Percentiles rank a stretch among this genome's conserved stretches.
Conservation (phyloP, 2,113 vertebrate species). For the Rattus rattus region DNA sequence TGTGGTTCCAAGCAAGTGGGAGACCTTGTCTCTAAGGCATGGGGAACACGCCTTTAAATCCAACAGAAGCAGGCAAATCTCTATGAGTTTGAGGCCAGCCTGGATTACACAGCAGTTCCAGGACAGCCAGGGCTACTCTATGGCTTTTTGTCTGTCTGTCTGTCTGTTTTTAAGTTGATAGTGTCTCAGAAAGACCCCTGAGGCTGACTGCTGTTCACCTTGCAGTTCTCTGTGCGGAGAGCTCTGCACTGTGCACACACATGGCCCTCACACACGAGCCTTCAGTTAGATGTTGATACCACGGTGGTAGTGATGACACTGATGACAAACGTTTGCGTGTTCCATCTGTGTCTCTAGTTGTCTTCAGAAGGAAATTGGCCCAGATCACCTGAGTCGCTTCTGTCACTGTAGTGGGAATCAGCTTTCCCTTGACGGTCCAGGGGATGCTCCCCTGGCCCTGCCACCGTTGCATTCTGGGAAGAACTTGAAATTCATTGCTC, state of each 20-base stretch:
- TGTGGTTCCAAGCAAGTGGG: not conserved
- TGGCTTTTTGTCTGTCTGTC: too few relatives aligned
- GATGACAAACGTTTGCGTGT: not conserved
- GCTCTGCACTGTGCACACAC: too few relatives aligned
- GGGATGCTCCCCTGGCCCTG: not conserved
- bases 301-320: fast-evolving
- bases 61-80: not conserved
- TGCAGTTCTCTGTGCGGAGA: not conserved
- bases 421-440: not conserved
- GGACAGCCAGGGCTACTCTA: not conserved
- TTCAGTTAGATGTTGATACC: not conserved
- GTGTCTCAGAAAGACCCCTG: not conserved
- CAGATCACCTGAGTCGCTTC: not conserved
- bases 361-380: not conserved
- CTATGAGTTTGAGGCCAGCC: not conserved
- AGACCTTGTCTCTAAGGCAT: not conserved
- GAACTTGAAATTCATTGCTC: not conserved
- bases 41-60: not conserved
- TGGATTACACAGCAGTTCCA: not conserved
- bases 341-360: not conserved
- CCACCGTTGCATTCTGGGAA: not conserved
- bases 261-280: not conserved
- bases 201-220: too few relatives aligned
- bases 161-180: not conserved
- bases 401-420: not conserved